phyloP scores from a whole-genome alignment of 2,888 invertebrate genomes.

The Conops quadrifasciatus region DNA sequence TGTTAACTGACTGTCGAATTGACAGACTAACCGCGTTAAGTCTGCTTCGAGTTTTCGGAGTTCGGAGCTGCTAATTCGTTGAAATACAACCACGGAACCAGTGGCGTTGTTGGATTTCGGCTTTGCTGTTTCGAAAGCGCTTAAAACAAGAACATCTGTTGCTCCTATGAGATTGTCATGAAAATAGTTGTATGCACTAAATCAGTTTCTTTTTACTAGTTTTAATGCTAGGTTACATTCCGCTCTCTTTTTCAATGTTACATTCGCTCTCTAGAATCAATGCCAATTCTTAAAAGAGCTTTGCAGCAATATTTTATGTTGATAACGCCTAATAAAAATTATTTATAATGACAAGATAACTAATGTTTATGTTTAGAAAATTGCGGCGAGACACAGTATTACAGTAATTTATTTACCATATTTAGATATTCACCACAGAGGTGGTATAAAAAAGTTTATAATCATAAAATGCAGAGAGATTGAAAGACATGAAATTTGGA shows the following conservation, averaged over 20 bases:
- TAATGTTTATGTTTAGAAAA: constrained; percentile 4
- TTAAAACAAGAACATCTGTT: too few species aligned
- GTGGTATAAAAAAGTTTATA: background rate
- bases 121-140: too few species aligned
- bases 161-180: too few species aligned
- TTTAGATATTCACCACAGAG: background rate
- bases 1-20: too few species aligned
- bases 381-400: background rate
- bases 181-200: too few species aligned
- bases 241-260: constrained; percentile 8
- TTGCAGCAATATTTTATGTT: constrained; percentile 25
- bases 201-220: too few species aligned
- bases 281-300: background rate
- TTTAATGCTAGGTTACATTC: too few species aligned
- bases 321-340: constrained; percentile 21
- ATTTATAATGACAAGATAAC: constrained; percentile 1
- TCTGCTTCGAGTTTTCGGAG: constrained; percentile 9
- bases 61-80: constrained; percentile 38
- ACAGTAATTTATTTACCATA: background rate
- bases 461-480: background rate
- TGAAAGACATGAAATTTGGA: background rate
- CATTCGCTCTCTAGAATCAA: too few species aligned
- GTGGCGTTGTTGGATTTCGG: constrained; percentile 11
- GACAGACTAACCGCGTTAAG: constrained; percentile 48
- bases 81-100: background rate